Conservation (phyloP, 2,113 vertebrate species). For the Hippolais icterina region DNA sequence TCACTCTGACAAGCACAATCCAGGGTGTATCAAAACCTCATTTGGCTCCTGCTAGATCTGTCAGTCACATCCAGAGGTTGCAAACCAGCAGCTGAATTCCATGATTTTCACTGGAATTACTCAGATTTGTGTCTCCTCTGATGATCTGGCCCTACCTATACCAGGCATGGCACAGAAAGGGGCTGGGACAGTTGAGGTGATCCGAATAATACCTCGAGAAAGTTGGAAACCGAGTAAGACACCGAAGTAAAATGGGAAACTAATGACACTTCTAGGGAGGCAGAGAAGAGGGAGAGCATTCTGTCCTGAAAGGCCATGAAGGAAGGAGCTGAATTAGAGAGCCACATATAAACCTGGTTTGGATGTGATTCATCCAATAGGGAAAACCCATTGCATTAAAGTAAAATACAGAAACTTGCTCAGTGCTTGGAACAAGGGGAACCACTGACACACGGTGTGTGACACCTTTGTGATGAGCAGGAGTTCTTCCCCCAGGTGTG, state of each 20-base stretch:
- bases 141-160: not conserved
- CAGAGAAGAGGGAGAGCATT: not conserved
- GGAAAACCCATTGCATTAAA: not conserved
- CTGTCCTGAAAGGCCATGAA: rapidly evolving
- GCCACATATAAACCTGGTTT: not conserved
- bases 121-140: not conserved
- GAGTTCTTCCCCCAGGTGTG: not conserved
- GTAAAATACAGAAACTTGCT: not conserved
- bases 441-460: rapidly evolving
- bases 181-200: not conserved
- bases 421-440: not conserved
- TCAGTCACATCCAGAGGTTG: not conserved
- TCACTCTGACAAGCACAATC: not conserved
- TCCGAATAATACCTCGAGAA: not conserved
- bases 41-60: not conserved
- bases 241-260: not conserved
- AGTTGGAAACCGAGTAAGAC: not conserved
- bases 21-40: not conserved
- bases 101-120: not conserved
- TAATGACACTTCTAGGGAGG: not conserved
- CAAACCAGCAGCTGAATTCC: not conserved
- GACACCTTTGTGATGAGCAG: not conserved
- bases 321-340: not conserved
- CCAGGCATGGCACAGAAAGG: not conserved
- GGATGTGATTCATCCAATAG: not conserved